These are phyloP conservation scores for Listronotus bonariensis DNA, from an alignment of 1,140 invertebrate genomes.

Conservation along the genomic window DNA sequence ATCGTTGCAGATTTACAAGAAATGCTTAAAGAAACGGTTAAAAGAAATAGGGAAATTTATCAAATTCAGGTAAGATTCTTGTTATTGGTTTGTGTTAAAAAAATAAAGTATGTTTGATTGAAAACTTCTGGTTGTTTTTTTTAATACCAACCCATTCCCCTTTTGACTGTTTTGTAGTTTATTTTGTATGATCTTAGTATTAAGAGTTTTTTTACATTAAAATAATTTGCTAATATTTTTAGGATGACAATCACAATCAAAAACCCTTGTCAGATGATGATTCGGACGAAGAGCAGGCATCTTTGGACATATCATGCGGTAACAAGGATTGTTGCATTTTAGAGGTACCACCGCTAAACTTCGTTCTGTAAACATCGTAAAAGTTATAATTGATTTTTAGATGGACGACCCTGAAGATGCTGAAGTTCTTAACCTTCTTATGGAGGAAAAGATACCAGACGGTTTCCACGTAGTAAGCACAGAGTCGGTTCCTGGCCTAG, in stretches of 20 bases:
- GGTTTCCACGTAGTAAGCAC: constrained; percentile 87
- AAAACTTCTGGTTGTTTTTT: too few species aligned
- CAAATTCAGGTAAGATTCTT: constrained; percentile 58
- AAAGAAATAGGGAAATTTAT: constrained; percentile 72
- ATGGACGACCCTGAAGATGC: constrained; percentile 88
- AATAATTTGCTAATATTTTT: constrained; percentile 13
- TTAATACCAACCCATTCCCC: too few species aligned
- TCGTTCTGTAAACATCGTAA: too few species aligned
- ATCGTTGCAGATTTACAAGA: constrained; percentile 69
- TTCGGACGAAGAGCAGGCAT: constrained; percentile 73
- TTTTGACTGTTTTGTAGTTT: too few species aligned
- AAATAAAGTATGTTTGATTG: not conserved
- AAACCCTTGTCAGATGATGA: constrained; percentile 64
- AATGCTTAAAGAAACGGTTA: constrained; percentile 68
- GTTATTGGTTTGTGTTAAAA: not conserved
- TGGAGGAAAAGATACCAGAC: constrained; percentile 76
- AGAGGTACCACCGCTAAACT: constrained; percentile 60
- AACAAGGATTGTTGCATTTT: constrained; percentile 84
- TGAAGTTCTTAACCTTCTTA: constrained; percentile 76
- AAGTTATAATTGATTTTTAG: constrained; percentile 54
- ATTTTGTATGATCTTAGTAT: too few species aligned
- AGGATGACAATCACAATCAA: constrained; percentile 44
- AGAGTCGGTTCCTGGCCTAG: constrained; percentile 75
- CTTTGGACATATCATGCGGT: constrained; percentile 74
- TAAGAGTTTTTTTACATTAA: too few species aligned